Percentiles rank a stretch among this genome's conserved stretches.
These are phyloP conservation scores for Syndactyla subalaris DNA, from an alignment of 2,797 vertebrate genomes.

Conservation along the genomic window DNA sequence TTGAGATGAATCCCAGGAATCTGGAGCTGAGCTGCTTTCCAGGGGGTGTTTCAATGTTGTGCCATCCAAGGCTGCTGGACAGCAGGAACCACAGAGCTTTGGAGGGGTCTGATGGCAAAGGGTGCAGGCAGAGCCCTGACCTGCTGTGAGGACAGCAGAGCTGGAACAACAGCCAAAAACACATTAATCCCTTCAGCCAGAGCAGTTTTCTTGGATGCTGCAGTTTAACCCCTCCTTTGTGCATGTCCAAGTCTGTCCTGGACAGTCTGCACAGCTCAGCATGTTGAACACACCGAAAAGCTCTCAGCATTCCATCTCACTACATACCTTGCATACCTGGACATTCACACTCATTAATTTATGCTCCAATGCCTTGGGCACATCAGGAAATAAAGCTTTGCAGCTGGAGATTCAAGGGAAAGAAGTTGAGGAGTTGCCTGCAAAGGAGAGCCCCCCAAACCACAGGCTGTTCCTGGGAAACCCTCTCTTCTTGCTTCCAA, in stretches of 20 bases:
- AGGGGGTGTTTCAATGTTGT: not conserved
- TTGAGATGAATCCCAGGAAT: constrained; percentile 65
- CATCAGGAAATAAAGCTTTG: not conserved
- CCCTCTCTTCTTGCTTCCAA: not conserved
- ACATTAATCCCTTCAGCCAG: fast-evolving
- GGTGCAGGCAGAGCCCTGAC: not conserved
- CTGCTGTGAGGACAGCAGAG: not conserved
- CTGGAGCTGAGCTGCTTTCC: constrained; percentile 5
- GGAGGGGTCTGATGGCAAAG: not conserved
- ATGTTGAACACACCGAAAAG: not conserved
- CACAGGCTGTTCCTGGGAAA: not conserved
- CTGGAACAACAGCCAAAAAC: not conserved
- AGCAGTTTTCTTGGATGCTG: not conserved
- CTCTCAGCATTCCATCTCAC: not conserved
- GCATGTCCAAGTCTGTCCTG: not conserved
- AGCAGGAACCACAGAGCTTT: not conserved
- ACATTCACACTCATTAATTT: not conserved
- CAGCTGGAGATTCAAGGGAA: not conserved
- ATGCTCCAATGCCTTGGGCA: not conserved
- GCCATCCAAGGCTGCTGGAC: not conserved
- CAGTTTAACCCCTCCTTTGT: not conserved
- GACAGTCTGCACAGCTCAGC: not conserved
- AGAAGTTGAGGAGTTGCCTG: not conserved
- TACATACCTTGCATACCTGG: not conserved
- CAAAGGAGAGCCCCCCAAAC: not conserved